phyloP scores from a whole-genome alignment of 64 coral and sea anemone species.

The Dendronephthya gigantea region DNA sequence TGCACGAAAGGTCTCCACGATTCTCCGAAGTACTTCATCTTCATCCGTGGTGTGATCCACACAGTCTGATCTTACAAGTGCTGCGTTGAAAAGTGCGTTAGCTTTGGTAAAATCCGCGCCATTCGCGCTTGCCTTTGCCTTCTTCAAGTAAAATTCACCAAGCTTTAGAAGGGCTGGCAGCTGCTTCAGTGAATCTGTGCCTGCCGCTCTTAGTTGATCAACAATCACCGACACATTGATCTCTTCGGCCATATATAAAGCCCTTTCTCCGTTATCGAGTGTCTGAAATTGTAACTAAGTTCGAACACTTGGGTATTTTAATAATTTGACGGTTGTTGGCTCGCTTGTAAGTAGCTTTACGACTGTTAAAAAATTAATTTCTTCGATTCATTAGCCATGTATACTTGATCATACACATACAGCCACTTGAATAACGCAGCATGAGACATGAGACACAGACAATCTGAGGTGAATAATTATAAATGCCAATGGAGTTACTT shows the following conservation, averaged over 20 bases:
- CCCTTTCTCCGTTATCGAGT: not conserved
- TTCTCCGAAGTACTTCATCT: not conserved
- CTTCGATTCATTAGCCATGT: too few species aligned
- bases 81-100: not conserved
- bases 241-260: not conserved
- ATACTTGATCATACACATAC: too few species aligned
- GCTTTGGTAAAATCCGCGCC: not conserved
- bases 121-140: not conserved
- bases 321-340: too few species aligned
- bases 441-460: too few species aligned
- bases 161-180: not conserved
- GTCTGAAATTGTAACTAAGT: too few species aligned
- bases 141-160: not conserved
- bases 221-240: not conserved
- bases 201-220: not conserved
- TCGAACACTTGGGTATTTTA: too few species aligned
- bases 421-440: too few species aligned
- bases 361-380: too few species aligned
- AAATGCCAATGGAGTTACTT: too few species aligned
- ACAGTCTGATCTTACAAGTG: not conserved
- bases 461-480: too few species aligned
- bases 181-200: not conserved
- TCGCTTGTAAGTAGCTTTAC: too few species aligned
- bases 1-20: not conserved
- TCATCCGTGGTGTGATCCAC: not conserved